A percentile compares a stretch with the other conserved stretches of the same genome.
phyloP scores from a whole-genome alignment of 2,797 vertebrate genomes.

The Enteromius afrohamiltoni region DNA sequence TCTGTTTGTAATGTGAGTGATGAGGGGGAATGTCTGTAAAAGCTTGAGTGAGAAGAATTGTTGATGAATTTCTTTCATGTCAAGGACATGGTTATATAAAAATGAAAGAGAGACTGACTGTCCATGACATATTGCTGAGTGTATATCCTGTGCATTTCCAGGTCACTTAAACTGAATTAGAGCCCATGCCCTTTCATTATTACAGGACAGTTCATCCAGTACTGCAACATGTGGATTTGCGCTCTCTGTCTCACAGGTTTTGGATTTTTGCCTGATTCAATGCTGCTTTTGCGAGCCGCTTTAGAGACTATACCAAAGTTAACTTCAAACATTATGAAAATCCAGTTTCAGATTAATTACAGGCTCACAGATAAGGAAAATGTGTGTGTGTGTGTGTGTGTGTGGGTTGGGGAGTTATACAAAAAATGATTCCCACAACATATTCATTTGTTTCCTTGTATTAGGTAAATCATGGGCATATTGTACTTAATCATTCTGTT shows the following conservation, averaged over 20 bases:
- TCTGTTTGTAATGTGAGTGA: not conserved
- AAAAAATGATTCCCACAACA: not conserved
- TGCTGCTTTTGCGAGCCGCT: not conserved
- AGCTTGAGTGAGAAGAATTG: not conserved
- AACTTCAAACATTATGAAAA: not conserved
- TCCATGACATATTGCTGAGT: not conserved
- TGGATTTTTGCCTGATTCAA: not conserved
- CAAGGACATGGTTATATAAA: slow-evolving; percentile 22
- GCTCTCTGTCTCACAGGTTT: not conserved
- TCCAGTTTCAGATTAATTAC: not conserved
- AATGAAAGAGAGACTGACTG: not conserved
- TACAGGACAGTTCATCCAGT: not conserved
- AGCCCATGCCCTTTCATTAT: not conserved
- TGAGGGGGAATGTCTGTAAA: not conserved
- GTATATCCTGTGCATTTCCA: slow-evolving; percentile 26
- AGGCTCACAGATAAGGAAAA: not conserved
- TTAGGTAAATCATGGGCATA: not conserved
- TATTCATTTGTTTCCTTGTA: not conserved
- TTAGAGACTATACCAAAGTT: not conserved
- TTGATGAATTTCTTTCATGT: not conserved
- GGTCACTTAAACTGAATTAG: not conserved
- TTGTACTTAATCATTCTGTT: not conserved
- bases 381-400: too few relatives aligned
- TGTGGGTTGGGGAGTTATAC: not conserved
- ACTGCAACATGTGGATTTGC: not conserved